These are phyloP conservation scores for Tiliacea citrago DNA, from an alignment of 2,888 invertebrate genomes.

Conservation along the genomic window DNA sequence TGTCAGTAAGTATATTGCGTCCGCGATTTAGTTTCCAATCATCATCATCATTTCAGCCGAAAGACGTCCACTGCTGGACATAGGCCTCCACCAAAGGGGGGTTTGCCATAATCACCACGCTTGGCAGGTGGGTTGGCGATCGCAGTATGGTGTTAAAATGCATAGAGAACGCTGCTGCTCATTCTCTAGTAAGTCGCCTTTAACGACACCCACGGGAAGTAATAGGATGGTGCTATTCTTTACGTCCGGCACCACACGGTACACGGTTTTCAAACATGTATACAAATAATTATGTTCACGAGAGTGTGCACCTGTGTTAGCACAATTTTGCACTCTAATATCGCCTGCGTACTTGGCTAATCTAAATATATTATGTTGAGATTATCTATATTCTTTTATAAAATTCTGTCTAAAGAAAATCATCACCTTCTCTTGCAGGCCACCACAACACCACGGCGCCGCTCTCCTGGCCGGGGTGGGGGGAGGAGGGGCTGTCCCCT, in stretches of 20 bases:
- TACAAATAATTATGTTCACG: background rate
- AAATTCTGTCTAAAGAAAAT: background rate
- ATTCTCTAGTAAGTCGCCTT: too few relatives aligned
- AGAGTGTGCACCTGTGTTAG: background rate
- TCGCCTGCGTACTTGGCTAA: background rate
- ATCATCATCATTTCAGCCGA: too few relatives aligned
- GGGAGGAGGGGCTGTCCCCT: conserved; percentile 93
- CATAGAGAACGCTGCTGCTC: too few relatives aligned
- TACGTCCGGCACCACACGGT: too few relatives aligned
- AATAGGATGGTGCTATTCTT: too few relatives aligned
- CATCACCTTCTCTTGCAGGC: conserved; percentile 74
- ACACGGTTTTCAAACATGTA: background rate
- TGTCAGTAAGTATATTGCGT: background rate
- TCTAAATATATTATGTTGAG: too few relatives aligned
- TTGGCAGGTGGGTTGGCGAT: too few relatives aligned
- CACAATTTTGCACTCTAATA: background rate
- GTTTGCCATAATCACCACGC: too few relatives aligned
- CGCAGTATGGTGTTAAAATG: too few relatives aligned
- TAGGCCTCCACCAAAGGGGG: too few relatives aligned
- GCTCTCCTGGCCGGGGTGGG: conserved; percentile 91
- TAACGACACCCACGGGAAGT: too few relatives aligned
- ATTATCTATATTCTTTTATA: background rate
- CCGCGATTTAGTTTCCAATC: background rate
- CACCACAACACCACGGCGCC: conserved; percentile 90
- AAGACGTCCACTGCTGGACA: too few relatives aligned